Percentiles rank a stretch among this genome's conserved stretches.
phyloP scores from a whole-genome alignment of 2,797 vertebrate genomes.

The Propithecus perrieri region DNA sequence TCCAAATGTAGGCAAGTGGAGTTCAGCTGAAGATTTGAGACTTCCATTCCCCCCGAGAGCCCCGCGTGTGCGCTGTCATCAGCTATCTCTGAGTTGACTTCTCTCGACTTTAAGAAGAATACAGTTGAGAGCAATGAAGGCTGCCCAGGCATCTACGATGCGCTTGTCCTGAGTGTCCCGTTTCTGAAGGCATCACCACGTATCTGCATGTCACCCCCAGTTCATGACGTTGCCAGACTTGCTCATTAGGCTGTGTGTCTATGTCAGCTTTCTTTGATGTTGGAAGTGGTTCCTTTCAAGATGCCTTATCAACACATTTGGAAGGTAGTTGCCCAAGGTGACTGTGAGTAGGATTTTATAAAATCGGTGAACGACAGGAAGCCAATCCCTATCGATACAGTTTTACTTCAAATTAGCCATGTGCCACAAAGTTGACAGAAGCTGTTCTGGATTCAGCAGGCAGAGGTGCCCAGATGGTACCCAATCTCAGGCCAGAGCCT shows the following conservation, averaged over 20 bases:
- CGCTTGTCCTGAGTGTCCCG: neutral
- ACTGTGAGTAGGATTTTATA: neutral
- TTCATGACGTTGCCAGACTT: neutral
- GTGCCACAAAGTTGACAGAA: neutral
- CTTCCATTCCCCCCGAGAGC: neutral
- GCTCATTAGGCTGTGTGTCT: neutral
- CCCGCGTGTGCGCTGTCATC: no score
- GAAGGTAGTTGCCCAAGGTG: neutral
- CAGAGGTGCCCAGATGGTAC: neutral
- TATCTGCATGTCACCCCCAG: neutral
- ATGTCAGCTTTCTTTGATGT: neutral
- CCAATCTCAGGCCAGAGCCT: neutral
- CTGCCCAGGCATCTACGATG: neutral
- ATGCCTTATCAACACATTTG: neutral
- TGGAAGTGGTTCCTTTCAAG: slow-evolving; percentile 24
- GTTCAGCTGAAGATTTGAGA: neutral
- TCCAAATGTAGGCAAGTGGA: neutral
- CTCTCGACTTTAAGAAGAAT: neutral
- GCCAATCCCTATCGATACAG: neutral
- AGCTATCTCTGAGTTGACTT: neutral
- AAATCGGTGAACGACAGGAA: neutral
- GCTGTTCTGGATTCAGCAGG: neutral
- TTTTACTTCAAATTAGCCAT: neutral
- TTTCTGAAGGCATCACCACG: neutral
- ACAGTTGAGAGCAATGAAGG: neutral